Percentiles rank a stretch among this genome's conserved stretches.
Conservation (phyloP, 2,888 invertebrate genomes). For the Cantharis lateralis region DNA sequence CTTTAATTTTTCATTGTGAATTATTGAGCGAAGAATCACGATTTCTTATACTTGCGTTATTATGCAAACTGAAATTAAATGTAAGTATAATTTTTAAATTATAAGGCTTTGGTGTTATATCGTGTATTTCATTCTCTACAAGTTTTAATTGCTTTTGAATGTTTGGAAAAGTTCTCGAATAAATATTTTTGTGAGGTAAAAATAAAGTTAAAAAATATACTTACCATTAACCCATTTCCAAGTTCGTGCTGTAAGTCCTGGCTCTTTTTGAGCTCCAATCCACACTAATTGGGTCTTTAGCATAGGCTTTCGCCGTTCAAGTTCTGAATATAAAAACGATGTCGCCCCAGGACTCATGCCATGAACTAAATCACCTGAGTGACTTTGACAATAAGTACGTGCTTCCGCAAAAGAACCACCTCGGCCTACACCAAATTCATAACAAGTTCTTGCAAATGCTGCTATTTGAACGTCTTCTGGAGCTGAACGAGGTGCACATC, state of each 20-base stretch:
- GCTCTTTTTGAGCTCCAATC: conserved; percentile 90
- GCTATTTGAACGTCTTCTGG: conserved; percentile 81
- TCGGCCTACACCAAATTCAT: conserved; percentile 82
- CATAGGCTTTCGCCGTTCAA: conserved; percentile 78
- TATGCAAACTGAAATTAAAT: neutral
- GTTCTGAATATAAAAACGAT: conserved; percentile 74
- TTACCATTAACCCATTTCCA: conserved; percentile 92
- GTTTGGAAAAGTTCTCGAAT: neutral
- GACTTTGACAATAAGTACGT: conserved; percentile 71
- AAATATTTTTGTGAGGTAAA: neutral
- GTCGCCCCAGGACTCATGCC: conserved; percentile 63
- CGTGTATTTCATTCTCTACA: neutral
- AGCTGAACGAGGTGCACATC: conserved; percentile 75
- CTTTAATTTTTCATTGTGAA: neutral
- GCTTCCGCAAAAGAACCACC: conserved; percentile 86
- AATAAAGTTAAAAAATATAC: conserved; percentile 32
- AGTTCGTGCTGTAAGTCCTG: conserved; percentile 77
- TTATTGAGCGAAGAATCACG: neutral
- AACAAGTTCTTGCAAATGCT: conserved; percentile 85
- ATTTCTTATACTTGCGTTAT: neutral
- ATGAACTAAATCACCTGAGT: conserved; percentile 70
- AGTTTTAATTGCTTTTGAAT: neutral
- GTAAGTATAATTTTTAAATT: neutral
- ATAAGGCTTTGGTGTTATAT: neutral
- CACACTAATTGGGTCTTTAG: conserved; percentile 86